Percentiles rank a stretch among this genome's conserved stretches.
Conservation (phyloP, 2,888 invertebrate genomes). For the Meganola albula region DNA sequence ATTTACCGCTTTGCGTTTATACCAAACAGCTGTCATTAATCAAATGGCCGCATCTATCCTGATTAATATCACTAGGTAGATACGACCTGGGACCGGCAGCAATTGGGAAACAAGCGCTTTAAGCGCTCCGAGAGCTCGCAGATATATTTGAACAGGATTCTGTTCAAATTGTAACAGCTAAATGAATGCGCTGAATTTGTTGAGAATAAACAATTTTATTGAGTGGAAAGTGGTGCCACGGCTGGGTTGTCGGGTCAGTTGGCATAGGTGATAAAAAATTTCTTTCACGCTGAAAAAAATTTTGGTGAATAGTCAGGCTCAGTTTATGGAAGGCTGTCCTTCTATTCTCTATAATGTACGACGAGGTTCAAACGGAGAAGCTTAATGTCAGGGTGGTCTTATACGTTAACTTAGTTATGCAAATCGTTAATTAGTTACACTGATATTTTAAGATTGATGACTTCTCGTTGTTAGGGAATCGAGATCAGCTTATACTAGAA, state of each 20-base stretch:
- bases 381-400: too few relatives aligned
- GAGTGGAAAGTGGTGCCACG: too few relatives aligned
- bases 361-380: too few relatives aligned
- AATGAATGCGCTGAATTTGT: neutral
- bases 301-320: too few relatives aligned
- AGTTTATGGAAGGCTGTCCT: too few relatives aligned
- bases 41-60: slow-evolving; percentile 24
- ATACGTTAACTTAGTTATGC: too few relatives aligned
- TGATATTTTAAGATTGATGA: too few relatives aligned
- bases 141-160: too few relatives aligned
- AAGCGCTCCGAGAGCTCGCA: slow-evolving; percentile 11
- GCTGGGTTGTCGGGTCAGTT: neutral
- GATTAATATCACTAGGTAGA: slow-evolving; percentile 36
- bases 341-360: too few relatives aligned
- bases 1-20: neutral
- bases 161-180: neutral
- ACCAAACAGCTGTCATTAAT: slow-evolving; percentile 16
- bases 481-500: too few relatives aligned
- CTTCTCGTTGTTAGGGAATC: too few relatives aligned
- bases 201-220: neutral
- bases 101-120: slow-evolving; percentile 26
- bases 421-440: too few relatives aligned
- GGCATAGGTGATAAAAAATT: neutral
- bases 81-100: slow-evolving; percentile 22
- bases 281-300: neutral